phyloP scores from a whole-genome alignment of 2,888 invertebrate species.

The Lordiphosa fenestrarum region DNA sequence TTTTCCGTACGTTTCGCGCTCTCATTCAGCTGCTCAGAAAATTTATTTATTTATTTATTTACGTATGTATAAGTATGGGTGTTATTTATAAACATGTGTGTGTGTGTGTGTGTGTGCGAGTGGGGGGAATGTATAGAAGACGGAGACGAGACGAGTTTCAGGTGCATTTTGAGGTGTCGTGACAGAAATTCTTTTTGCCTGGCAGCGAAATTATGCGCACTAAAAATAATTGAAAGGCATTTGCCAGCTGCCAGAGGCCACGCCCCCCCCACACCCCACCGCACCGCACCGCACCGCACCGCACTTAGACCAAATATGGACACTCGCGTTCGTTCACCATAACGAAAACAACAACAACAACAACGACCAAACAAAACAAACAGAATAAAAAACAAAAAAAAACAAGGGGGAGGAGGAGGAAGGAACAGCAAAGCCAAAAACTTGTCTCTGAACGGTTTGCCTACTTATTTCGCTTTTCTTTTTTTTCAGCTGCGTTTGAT shows the following conservation, averaged over 20 bases:
- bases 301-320: conserved; percentile 62
- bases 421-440: conserved; percentile 15
- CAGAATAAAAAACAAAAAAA: conserved; percentile 26
- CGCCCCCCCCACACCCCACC: background rate
- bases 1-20: conserved; percentile 70
- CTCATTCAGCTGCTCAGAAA: conserved; percentile 41
- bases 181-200: conserved; percentile 62
- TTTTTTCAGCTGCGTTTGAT: conserved; percentile 7
- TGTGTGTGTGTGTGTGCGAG: conserved; percentile 12
- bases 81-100: background rate
- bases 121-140: conserved; percentile 27
- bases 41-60: conserved; percentile 44
- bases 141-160: conserved; percentile 37
- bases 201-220: conserved; percentile 70
- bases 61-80: conserved; percentile 10
- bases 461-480: conserved; percentile 13
- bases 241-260: conserved; percentile 13
- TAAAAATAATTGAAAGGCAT: conserved; percentile 64
- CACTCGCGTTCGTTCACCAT: conserved; percentile 62
- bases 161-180: conserved; percentile 73
- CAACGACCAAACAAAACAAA: conserved; percentile 29
- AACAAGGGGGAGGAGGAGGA: no score
- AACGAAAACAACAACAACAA: conserved; percentile 43
- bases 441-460: conserved; percentile 25
- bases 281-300: background rate